Conservation (phyloP, 2,888 invertebrate genomes). For the Limnephilus auricula region DNA sequence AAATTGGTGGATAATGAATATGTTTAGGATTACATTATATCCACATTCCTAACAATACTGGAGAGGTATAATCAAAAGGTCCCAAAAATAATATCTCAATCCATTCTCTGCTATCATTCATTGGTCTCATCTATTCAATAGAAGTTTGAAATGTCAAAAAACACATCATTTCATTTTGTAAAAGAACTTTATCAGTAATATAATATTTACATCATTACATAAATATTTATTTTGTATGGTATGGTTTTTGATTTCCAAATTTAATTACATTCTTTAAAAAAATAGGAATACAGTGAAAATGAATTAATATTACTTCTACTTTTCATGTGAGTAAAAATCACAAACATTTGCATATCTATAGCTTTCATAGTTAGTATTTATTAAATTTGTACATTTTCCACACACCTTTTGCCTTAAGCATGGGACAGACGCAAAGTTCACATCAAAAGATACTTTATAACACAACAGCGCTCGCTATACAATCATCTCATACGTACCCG, state of each 20-base stretch:
- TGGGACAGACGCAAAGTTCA: no score
- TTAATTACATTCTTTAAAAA: slow-evolving; percentile 31
- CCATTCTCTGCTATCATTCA: neutral
- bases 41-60: neutral
- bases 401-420: neutral
- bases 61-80: neutral
- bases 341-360: neutral
- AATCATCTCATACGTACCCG: no score
- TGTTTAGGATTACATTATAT: neutral
- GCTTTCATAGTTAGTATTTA: slow-evolving; percentile 29
- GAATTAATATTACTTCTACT: slow-evolving; percentile 21
- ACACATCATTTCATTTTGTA: slow-evolving; percentile 10
- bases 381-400: slow-evolving; percentile 38
- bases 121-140: neutral
- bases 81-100: neutral
- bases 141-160: neutral
- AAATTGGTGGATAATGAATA: neutral
- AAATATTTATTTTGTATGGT: neutral
- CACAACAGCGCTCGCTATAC: no score
- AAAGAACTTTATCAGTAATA: slow-evolving; percentile 4
- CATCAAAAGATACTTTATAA: no score
- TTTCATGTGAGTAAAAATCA: slow-evolving; percentile 8
- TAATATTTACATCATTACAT: neutral
- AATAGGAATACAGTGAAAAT: slow-evolving; percentile 39
- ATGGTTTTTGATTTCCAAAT: slow-evolving; percentile 20